Evolutionary conservation across 2,113 vertebrate genomes (phyloP), one percentile per base, ranked within the genome.

Genomic region (Ammodytes marinus): DNA sequence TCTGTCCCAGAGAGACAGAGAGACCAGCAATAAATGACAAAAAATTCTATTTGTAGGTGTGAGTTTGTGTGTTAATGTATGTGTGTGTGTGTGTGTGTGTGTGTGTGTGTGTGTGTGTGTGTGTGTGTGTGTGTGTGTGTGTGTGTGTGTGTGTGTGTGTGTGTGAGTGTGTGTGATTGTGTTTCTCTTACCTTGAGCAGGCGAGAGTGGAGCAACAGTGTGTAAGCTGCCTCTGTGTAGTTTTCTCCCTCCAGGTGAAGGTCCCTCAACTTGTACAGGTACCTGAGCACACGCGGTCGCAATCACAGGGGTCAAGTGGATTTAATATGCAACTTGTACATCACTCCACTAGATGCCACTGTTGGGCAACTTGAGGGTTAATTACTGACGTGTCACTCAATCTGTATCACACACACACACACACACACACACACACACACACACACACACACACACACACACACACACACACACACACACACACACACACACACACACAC

Each of bases 171-270:
- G 64, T 57, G 64, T 65, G 57, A 64, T 71, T 69, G 69, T 74
- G 64, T 85, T 40, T 74, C 39, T 58, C 58, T 27, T 81, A 99
- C 98, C 97, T 99, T 99, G 80, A 99, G 95, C 81, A 99, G 96
- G 83, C 96, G 97, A 0, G 97, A 98, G 58, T 99, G 98, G 14
- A 99, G 97, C 6, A 99, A 95, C 47, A 99, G 95, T 0, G 97
- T 97, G 54, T 99, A 99, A 0, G 98, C 97, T 0, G 98, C 98
- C 88, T 99, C 98, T 0, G 98, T 99, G 94, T 97, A 99, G 90
- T 99, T 99, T 83, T 99, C 98, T 65, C 96, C 96, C 74, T 99
- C 98, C 92, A 99, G 91, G 91, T 99, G 98, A 93, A 99, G 97
- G 91, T 99, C 97, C 6, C 97, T 94, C 78, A 99, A 87, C 78